Base-by-base conservation (phyloP, 1,140 invertebrate species). In the Cephus cinctus region DNA sequence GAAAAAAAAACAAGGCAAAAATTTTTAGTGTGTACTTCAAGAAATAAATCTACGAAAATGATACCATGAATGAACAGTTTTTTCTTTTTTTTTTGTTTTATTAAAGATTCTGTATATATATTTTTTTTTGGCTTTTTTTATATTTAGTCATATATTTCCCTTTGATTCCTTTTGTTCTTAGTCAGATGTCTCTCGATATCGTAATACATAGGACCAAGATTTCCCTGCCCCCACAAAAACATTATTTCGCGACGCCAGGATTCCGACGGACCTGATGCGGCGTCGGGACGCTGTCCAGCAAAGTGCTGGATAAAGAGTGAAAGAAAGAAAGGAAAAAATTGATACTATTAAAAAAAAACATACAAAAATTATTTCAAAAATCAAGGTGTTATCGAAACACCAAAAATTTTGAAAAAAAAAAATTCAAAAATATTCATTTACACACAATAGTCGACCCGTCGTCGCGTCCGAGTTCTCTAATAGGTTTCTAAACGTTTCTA, bases 131-230 rank as follows among this genome's bases (percentile, higher is more conserved):
- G n/a, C n/a, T n/a, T n/a, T n/a, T n/a, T n/a, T n/a, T n/a, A n/a
- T n/a, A n/a, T n/a, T n/a, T n/a, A n/a, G n/a, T n/a, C n/a, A 2
- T 36, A 12, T 11, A 18, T 14, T 51, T 46, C 39, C 45, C 51
- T 50, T 30, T 46, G 21, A 23, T 43, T 53, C 49, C 47, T 34
- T 59, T 43, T 43, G n/a, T 39, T 21, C 5, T 11, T 22, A 23
- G 20, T 21, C 39, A 41, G 12, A 19, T n/a, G n/a, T n/a, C n/a
- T n/a, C n/a, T n/a, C n/a, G n/a, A n/a, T n/a, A n/a, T n/a, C n/a
- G n/a, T n/a, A n/a, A n/a, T 54, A 46, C 35, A 64, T 64, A 68
- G 69, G 61, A 71, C 61, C 68, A 72, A 72, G 54, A 55, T 65
- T 19, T 41, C 61, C 59, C 56, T 59, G 58, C 46, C 52, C 48